phyloP scores from a whole-genome alignment of 2,797 vertebrate species.

The Platalea minor region DNA sequence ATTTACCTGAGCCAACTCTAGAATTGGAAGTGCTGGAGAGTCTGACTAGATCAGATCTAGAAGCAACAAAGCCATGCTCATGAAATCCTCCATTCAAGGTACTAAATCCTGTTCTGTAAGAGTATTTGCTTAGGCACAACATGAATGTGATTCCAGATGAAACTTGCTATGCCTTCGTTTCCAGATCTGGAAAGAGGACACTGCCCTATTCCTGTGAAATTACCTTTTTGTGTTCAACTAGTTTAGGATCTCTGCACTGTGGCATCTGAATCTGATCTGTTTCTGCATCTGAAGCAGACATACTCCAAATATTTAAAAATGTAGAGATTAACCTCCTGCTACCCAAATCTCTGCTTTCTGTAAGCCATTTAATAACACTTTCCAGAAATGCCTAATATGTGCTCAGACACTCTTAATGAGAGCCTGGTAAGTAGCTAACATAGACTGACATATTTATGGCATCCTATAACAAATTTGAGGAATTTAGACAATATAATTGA shows the following conservation, averaged over 20 bases:
- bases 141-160: neutral
- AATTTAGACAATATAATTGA: neutral
- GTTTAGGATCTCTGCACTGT: neutral
- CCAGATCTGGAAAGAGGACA: neutral
- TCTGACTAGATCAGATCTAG: neutral
- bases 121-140: neutral
- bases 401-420: neutral
- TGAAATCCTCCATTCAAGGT: neutral
- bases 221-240: neutral
- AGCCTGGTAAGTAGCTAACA: neutral
- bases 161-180: fast-evolving
- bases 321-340: neutral
- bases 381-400: neutral
- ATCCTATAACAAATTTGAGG: neutral
- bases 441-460: neutral
- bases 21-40: neutral
- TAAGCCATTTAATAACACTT: neutral
- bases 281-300: neutral
- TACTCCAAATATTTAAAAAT: neutral
- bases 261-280: neutral
- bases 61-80: neutral
- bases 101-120: neutral
- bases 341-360: neutral
- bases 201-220: neutral
- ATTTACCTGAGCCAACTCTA: neutral